phyloP scores from a whole-genome alignment of 1,140 invertebrate species.

The Drosophila mojavensis region DNA sequence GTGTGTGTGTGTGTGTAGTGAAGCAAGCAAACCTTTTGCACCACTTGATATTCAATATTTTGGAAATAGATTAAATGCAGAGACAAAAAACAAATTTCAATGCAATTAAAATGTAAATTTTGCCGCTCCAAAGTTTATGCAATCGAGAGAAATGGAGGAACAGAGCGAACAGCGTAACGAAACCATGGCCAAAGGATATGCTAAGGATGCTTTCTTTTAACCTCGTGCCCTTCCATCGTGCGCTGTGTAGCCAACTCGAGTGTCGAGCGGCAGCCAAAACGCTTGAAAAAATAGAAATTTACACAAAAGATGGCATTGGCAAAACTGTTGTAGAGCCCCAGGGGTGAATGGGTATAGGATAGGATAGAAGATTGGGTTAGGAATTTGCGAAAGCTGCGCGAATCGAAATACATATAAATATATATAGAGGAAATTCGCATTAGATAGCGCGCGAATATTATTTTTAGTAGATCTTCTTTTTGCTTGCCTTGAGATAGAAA shows the following conservation, averaged over 20 bases:
- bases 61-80: constrained; percentile 71
- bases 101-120: constrained; percentile 82
- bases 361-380: not conserved
- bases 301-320: constrained; percentile 56
- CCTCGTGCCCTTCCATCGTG: not conserved
- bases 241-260: constrained; percentile 22
- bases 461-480: not conserved
- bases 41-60: constrained; percentile 78
- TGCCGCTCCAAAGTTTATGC: constrained; percentile 60
- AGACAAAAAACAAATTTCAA: constrained; percentile 69
- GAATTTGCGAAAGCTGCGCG: not conserved
- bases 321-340: not conserved
- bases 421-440: constrained; percentile 14
- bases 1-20: constrained; percentile 15
- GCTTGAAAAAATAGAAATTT: constrained; percentile 34
- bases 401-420: not conserved
- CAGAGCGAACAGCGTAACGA: constrained; percentile 7
- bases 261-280: constrained; percentile 17
- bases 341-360: not conserved
- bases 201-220: constrained; percentile 14
- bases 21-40: not conserved
- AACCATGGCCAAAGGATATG: constrained; percentile 31
- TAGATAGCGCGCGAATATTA: constrained; percentile 10
- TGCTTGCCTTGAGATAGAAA: constrained; percentile 17
- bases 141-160: constrained; percentile 28